phyloP scores from a whole-genome alignment of 2,888 invertebrate genomes.

The Xestoiulus laeticollis region DNA sequence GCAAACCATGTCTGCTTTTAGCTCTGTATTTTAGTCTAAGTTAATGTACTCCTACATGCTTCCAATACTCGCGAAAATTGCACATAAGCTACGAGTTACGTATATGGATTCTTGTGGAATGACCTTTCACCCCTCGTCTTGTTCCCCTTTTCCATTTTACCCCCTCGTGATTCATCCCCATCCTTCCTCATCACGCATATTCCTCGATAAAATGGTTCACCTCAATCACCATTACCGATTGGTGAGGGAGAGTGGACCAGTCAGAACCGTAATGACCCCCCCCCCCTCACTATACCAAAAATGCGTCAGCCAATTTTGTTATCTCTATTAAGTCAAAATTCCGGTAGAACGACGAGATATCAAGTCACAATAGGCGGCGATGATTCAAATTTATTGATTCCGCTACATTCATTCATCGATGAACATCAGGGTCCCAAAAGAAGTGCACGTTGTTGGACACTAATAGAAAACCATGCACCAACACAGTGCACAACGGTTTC shows the following conservation, averaged over 20 bases:
- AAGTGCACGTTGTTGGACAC: not conserved
- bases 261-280: not conserved
- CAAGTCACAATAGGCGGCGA: not conserved
- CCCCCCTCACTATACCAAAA: no score
- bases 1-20: no score
- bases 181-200: not conserved
- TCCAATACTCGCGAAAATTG: no score
- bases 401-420: not conserved
- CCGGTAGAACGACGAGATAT: not conserved
- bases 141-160: not conserved
- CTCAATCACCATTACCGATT: not conserved
- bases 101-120: not conserved
- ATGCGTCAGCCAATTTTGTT: not conserved
- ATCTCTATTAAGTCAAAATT: not conserved
- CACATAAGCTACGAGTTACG: no score
- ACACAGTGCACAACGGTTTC: no score
- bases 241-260: not conserved
- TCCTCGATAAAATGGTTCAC: not conserved
- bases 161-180: conserved; percentile 9
- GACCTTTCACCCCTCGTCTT: not conserved
- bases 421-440: not conserved
- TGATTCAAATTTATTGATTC: not conserved
- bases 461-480: no score
- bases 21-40: no score
- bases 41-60: no score